phyloP scores from a whole-genome alignment of 2,113 vertebrate species.

The Calonectris borealis region DNA sequence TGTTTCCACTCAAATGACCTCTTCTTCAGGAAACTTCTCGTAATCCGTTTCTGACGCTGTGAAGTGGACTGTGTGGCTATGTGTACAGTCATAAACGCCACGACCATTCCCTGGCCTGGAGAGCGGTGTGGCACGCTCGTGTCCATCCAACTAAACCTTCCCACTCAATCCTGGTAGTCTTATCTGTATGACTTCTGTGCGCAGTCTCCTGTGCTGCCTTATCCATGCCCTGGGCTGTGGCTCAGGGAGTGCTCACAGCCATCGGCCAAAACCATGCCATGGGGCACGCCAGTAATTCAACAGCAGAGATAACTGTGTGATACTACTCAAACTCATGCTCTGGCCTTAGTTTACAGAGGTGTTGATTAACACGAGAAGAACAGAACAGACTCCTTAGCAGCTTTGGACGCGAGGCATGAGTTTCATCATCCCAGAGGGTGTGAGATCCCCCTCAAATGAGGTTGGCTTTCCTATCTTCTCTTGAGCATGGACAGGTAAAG shows the following conservation, averaged over 20 bases:
- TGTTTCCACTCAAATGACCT: neutral
- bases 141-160: neutral
- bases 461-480: neutral
- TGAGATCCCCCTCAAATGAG: neutral
- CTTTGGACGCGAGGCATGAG: neutral
- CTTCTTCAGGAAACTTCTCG: neutral
- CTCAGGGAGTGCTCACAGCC: neutral
- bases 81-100: neutral
- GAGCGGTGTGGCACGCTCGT: fast-evolving
- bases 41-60: neutral
- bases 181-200: neutral
- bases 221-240: neutral
- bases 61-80: neutral
- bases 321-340: neutral
- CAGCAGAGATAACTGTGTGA: neutral
- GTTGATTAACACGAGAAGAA: neutral
- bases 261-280: fast-evolving
- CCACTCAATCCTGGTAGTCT: neutral
- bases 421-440: neutral
- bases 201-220: neutral
- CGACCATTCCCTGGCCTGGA: neutral
- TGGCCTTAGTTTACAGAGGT: neutral
- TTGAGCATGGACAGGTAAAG: neutral
- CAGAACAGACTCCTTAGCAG: neutral
- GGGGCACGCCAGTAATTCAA: neutral